Evolutionary conservation across 2,113 vertebrate genomes (phyloP).

Genomic region (Riparia riparia): DNA sequence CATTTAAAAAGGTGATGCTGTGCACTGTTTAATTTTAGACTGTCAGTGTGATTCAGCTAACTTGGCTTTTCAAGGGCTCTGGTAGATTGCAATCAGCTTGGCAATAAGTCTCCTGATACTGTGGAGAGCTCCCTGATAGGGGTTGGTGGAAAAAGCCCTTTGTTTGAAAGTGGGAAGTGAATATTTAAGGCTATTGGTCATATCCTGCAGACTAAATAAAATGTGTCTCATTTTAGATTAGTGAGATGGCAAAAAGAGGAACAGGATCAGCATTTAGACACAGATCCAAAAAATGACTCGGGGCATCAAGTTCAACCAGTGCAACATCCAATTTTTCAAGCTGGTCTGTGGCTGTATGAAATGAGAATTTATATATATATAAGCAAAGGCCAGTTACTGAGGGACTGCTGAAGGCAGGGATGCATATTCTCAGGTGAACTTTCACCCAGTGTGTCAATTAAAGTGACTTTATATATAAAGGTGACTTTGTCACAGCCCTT

Average conservation of each 20-base stretch:
- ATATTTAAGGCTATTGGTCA: background rate
- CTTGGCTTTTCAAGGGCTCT: background rate
- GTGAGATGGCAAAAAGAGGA: background rate
- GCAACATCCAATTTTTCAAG: background rate
- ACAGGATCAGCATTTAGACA: background rate
- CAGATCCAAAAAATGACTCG: background rate
- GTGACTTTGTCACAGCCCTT: background rate
- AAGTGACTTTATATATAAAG: background rate
- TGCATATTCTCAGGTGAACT: background rate
- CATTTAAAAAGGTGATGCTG: background rate
- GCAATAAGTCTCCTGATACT: background rate
- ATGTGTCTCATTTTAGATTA: background rate
- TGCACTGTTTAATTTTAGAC: constrained; percentile 33
- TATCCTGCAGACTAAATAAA: background rate
- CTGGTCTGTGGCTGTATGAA: background rate
- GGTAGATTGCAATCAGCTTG: background rate
- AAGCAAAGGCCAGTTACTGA: background rate
- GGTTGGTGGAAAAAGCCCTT: background rate
- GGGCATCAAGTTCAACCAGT: background rate
- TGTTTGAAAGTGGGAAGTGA: background rate
- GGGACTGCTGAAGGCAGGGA: background rate
- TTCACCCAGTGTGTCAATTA: background rate
- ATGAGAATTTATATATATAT: background rate
- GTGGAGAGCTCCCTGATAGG: background rate
- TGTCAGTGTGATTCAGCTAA: constrained; percentile 36